Evolutionary conservation across 2,113 vertebrate genomes (phyloP), one percentile per base, ranked within the genome.

Genomic region (Austrofundulus limnaeus): DNA sequence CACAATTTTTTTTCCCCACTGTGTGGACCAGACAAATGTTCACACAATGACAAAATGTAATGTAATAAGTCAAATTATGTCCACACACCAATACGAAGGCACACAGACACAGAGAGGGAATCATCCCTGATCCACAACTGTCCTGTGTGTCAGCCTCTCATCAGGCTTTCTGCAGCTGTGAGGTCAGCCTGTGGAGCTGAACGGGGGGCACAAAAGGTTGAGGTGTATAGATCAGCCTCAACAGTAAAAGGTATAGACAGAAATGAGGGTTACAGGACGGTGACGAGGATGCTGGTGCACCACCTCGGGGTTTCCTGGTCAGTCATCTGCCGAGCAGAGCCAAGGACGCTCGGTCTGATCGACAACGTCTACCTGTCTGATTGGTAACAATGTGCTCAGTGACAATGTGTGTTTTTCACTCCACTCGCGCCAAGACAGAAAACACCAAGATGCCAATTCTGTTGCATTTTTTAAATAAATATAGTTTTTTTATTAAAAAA

Each of bases 121-220:
- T 28, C 28, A 48, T 21, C 84, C 82, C 87, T 90, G 86, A 90
- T 91, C 87, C 79, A 86, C 90, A 90, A 92, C 87, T 88, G 87
- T 86, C 81, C 79, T 82, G 86, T 82, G 74, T 69, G 80, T 61
- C 17, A 8, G 70, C 49, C 14, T 15, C 24, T 57, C 24, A 42
- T 42, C 46, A 41, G 56, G 57, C 82, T 82, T 83, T 59, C 77
- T 51, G 70, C 75, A 76, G 81, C 83, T 85, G 70, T 39, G 50
- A 24, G 83, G 81, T 73, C 54, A 42, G 77, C 61, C 73, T 77
- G 79, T 64, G 66, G 77, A 85, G 81, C 80, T 81, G 83, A 87
- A 81, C 78, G 79, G 72, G 4, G 6, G 72, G 81, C 52, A 59
- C 45, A 57, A 55, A 71, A 58, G 16, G 28, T 46, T 66, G 42